Evolutionary conservation across 2,797 vertebrate genomes (phyloP).

Genomic region (Lateolabrax maculatus): DNA sequence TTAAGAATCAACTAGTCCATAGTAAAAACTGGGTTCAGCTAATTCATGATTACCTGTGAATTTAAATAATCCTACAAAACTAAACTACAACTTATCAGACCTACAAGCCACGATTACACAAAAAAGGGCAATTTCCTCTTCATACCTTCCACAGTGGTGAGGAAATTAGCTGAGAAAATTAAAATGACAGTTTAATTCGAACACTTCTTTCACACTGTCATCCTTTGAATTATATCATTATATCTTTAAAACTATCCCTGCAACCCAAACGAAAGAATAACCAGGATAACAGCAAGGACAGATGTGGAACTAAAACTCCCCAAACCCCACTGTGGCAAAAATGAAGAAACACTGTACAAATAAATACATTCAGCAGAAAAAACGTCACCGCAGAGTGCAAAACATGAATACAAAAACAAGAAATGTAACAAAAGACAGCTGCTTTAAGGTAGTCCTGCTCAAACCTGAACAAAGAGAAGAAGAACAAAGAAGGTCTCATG

Average conservation of each 20-base stretch:
- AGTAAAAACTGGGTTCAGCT: no score
- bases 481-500: no score
- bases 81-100: no score
- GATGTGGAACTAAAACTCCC: background rate
- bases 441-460: background rate
- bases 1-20: no score
- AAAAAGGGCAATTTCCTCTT: no score
- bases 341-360: conserved; percentile 19
- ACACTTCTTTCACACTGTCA: background rate
- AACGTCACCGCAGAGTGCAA: background rate
- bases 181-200: no score
- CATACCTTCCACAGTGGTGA: no score
- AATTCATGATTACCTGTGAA: no score
- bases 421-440: background rate
- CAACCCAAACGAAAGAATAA: background rate
- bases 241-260: background rate
- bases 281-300: background rate
- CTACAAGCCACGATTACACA: no score
- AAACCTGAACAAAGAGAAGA: background rate
- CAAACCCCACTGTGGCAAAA: background rate
- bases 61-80: no score
- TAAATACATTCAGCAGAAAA: conserved; percentile 34
- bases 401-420: background rate
- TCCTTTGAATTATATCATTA: background rate
- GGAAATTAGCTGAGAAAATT: no score